Conservation (phyloP, 2,113 vertebrate genomes). For the Tapirus terrestris region DNA sequence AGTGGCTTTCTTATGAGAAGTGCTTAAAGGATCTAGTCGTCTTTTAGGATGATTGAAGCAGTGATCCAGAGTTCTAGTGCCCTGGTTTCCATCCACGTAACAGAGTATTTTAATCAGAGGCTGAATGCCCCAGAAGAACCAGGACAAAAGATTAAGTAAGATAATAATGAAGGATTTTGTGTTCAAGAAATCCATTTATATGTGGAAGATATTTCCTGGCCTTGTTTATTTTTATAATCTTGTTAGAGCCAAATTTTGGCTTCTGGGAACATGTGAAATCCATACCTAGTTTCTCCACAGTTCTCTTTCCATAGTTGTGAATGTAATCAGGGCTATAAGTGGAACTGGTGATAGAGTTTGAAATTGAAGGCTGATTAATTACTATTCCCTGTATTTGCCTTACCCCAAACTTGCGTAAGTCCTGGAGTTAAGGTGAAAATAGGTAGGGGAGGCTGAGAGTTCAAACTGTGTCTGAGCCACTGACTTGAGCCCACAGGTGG, state of each 20-base stretch:
- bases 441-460: neutral
- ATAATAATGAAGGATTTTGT: neutral
- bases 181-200: neutral
- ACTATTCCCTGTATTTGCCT: neutral
- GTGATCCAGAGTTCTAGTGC: neutral
- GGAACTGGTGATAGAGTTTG: neutral
- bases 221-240: constrained; percentile 15
- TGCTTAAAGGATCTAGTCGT: neutral
- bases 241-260: neutral
- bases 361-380: neutral
- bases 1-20: neutral
- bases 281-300: neutral
- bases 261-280: neutral
- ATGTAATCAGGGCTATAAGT: neutral
- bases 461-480: neutral
- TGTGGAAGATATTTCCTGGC: neutral
- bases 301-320: neutral
- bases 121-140: neutral
- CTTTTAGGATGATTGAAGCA: neutral
- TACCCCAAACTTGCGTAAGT: neutral
- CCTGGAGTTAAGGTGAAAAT: neutral
- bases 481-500: neutral
- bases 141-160: neutral
- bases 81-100: neutral
- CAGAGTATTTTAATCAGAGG: neutral